A percentile compares a stretch with the other conserved stretches of the same genome.
Evolutionary conservation across 2,113 vertebrate species (phyloP).

Genomic region (Brachirus orientalis): DNA sequence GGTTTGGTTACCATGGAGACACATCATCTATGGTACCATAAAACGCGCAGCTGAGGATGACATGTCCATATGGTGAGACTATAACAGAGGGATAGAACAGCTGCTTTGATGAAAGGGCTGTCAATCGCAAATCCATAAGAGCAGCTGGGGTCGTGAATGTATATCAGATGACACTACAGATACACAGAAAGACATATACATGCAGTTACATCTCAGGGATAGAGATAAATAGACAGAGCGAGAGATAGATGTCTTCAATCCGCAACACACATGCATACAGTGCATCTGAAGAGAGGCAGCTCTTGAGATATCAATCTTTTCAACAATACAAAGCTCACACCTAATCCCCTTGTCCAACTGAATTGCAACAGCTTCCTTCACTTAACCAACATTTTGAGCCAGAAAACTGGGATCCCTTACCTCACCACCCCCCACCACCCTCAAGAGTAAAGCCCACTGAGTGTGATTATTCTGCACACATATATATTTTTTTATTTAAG

Average conservation of each 20-base stretch:
- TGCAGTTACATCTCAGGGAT: not conserved
- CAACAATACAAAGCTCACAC: conserved; percentile 31
- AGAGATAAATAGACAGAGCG: conserved; percentile 1
- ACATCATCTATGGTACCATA: conserved; percentile 56
- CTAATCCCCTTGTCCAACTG: conserved; percentile 17
- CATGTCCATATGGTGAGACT: conserved; percentile 69
- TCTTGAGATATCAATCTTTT: conserved; percentile 16
- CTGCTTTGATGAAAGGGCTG: conserved; percentile 71
- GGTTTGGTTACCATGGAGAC: conserved; percentile 70
- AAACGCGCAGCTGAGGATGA: conserved; percentile 67
- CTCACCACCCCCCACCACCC: not conserved
- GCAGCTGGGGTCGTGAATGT: conserved; percentile 64
- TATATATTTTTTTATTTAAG: conserved; percentile 16
- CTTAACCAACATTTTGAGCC: conserved; percentile 39
- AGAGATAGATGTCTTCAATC: not conserved
- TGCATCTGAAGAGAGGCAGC: too few relatives aligned
- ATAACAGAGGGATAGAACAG: conserved; percentile 63
- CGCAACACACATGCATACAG: too few relatives aligned
- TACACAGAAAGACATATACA: not conserved
- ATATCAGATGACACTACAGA: conserved; percentile 38
- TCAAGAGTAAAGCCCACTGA: not conserved
- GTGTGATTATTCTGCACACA: conserved; percentile 7
- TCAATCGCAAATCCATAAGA: conserved; percentile 68
- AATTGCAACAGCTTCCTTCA: conserved; percentile 25
- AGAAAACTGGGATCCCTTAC: conserved; percentile 6